Conservation (phyloP, 2,888 invertebrate genomes). For the Physocephala rufipes region DNA sequence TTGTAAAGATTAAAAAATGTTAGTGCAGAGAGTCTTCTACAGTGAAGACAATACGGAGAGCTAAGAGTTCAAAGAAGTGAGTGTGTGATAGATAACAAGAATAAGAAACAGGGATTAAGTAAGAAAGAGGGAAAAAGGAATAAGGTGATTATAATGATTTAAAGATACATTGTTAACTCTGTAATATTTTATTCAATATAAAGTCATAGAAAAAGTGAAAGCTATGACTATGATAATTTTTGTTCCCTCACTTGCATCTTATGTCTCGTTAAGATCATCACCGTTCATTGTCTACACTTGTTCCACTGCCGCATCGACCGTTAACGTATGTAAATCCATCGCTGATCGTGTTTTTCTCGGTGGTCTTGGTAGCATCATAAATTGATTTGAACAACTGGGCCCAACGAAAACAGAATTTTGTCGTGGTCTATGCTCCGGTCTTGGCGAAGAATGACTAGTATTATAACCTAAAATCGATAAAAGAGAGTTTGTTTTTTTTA, state of each 20-base stretch:
- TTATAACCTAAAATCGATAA: conserved; percentile 66
- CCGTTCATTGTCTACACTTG: conserved; percentile 52
- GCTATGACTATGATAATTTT: neutral
- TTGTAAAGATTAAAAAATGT: neutral
- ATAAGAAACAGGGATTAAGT: neutral
- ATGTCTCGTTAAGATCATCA: neutral
- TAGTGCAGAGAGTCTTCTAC: neutral
- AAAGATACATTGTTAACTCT: neutral
- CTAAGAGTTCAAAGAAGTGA: conserved; percentile 4
- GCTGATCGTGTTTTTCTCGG: conserved; percentile 84
- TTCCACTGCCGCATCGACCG: conserved; percentile 67
- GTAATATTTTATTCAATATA: no score
- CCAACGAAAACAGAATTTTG: conserved; percentile 91
- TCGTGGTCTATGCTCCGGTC: conserved; percentile 67
- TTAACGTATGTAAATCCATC: conserved; percentile 81
- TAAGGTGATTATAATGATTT: neutral
- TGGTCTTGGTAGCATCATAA: conserved; percentile 72
- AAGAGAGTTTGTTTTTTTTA: neutral
- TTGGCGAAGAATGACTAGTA: conserved; percentile 48
- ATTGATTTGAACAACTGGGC: conserved; percentile 69
- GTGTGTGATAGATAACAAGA: neutral
- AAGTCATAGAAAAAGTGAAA: no score
- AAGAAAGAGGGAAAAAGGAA: conserved; percentile 6
- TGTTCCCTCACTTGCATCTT: conserved; percentile 1
- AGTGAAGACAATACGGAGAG: neutral